Evolutionary conservation across 2,888 invertebrate genomes (phyloP).

Genomic region (Noctua comes): DNA sequence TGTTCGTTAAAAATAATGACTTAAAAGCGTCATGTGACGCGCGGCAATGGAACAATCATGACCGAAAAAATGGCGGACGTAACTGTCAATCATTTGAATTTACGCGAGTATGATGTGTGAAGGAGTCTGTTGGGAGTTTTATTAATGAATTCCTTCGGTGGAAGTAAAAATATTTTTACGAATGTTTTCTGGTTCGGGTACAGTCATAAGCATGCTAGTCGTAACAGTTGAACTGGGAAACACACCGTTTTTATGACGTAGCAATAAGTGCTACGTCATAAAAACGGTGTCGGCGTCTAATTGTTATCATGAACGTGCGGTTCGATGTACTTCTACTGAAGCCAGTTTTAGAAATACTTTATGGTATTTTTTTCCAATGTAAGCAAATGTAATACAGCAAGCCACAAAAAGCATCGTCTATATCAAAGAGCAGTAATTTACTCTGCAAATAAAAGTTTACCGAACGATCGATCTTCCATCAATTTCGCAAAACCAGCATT

Average conservation of each 20-base stretch:
- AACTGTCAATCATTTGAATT: slow-evolving; percentile 57
- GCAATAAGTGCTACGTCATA: not conserved
- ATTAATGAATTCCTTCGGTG: not conserved
- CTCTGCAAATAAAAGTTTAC: slow-evolving; percentile 6
- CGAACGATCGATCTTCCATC: not conserved
- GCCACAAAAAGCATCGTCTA: not conserved
- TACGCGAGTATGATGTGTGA: slow-evolving; percentile 23
- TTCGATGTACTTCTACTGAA: not conserved
- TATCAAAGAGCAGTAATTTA: not conserved
- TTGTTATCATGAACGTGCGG: too few species aligned
- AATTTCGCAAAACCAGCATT: not conserved
- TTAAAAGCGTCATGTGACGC: slow-evolving; percentile 62
- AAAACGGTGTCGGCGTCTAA: not conserved
- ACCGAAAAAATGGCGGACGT: slow-evolving; percentile 49
- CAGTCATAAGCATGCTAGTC: not conserved
- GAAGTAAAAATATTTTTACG: not conserved
- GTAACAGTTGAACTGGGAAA: not conserved
- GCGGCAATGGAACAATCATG: slow-evolving; percentile 55
- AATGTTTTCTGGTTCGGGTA: not conserved
- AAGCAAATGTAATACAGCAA: not conserved
- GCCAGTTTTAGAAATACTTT: too few species aligned
- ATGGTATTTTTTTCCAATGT: not conserved
- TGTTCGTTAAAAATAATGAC: slow-evolving; percentile 70
- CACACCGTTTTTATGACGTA: too few species aligned
- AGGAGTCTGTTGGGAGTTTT: not conserved